Evolutionary conservation across 2,797 vertebrate species (phyloP).

Genomic region (Rhadinocentrus ornatus): DNA sequence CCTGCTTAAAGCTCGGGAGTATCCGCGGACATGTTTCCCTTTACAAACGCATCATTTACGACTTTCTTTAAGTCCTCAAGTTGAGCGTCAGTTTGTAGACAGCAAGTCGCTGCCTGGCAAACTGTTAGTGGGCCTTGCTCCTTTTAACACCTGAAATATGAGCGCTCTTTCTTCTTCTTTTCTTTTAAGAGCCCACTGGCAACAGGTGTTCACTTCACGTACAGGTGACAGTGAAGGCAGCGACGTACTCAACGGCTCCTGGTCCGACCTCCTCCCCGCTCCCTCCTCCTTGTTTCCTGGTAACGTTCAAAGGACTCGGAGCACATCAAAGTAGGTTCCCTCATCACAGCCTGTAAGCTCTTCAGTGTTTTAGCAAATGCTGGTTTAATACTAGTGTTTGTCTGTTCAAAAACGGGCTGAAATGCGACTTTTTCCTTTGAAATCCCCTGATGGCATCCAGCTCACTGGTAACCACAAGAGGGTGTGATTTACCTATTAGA

Average conservation of each 20-base stretch:
- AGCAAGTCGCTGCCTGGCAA: background rate
- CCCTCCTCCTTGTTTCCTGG: slow-evolving; percentile 1
- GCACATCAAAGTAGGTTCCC: slow-evolving; percentile 27
- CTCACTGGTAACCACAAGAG: slow-evolving; percentile 63
- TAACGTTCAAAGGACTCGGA: slow-evolving; percentile 15
- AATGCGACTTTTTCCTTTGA: slow-evolving; percentile 21
- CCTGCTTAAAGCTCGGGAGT: slow-evolving; percentile 40
- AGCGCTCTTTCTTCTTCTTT: slow-evolving; percentile 13
- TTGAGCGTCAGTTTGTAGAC: slow-evolving; percentile 9
- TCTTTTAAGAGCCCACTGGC: slow-evolving; percentile 13
- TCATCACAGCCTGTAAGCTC: slow-evolving; percentile 10
- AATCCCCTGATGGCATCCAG: slow-evolving; percentile 34
- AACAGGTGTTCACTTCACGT: slow-evolving; percentile 70
- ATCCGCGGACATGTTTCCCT: background rate
- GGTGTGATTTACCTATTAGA: slow-evolving; percentile 57
- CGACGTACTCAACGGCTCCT: slow-evolving; percentile 20
- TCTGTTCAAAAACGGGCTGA: slow-evolving; percentile 37
- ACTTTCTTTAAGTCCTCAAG: slow-evolving; percentile 21
- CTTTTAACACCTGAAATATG: slow-evolving; percentile 45
- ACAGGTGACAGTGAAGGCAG: slow-evolving; percentile 58
- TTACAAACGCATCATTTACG: slow-evolving; percentile 33
- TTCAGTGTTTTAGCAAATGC: slow-evolving; percentile 22
- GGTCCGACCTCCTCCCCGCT: slow-evolving; percentile 19
- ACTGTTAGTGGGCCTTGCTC: background rate
- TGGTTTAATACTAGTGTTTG: slow-evolving; percentile 29